phyloP scores from a whole-genome alignment of 2,113 vertebrate species.

The Sciurus niger region DNA sequence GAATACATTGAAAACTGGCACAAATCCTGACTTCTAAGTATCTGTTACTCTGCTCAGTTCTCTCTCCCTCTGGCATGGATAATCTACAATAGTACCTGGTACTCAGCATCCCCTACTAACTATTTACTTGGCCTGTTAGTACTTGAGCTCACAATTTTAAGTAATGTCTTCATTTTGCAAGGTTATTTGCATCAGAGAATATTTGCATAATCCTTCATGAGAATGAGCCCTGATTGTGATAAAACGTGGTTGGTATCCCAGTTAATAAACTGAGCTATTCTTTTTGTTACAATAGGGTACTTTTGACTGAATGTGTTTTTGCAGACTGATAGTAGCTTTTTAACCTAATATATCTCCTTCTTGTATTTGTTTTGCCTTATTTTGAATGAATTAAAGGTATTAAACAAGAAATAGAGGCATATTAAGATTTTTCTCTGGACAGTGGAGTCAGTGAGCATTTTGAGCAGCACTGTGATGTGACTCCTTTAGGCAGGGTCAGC shows the following conservation, averaged over 20 bases:
- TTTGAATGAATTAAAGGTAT: conserved; percentile 36
- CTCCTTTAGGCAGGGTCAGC: background rate
- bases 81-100: background rate
- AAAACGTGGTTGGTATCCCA: background rate
- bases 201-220: background rate
- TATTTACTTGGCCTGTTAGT: background rate
- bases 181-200: background rate
- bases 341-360: background rate
- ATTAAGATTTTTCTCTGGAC: background rate
- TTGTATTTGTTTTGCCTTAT: background rate
- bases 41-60: background rate
- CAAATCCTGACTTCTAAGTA: background rate
- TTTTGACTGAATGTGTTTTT: conserved; percentile 28
- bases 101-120: background rate
- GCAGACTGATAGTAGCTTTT: conserved; percentile 1
- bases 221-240: background rate
- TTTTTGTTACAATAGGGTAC: background rate
- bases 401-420: background rate
- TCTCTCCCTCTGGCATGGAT: background rate
- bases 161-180: background rate
- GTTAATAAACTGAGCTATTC: background rate
- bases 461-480: background rate
- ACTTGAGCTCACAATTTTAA: background rate
- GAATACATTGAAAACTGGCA: background rate
- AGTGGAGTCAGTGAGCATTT: background rate